Evolutionary conservation across 2,888 invertebrate genomes (phyloP).

Genomic region (Platynereis dumerilii): DNA sequence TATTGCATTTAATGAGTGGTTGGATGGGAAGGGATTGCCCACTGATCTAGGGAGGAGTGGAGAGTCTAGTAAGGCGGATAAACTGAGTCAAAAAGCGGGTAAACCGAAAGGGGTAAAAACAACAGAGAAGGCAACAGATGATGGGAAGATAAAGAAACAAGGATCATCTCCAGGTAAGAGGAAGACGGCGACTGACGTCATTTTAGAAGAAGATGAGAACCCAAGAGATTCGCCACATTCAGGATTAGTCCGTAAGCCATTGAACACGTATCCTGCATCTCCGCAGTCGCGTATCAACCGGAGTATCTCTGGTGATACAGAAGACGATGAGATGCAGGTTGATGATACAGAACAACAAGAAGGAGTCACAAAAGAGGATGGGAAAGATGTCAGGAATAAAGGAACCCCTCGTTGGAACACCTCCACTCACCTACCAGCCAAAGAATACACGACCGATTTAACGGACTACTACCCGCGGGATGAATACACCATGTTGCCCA

Average conservation of each 20-base stretch:
- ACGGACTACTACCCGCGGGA: conserved; percentile 60
- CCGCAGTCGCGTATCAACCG: background rate
- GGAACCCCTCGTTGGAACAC: conserved; percentile 45
- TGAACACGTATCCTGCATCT: background rate
- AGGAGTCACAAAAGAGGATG: background rate
- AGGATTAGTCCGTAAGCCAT: conserved; percentile 23
- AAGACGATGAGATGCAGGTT: no score
- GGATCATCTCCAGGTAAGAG: background rate
- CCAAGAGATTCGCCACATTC: background rate
- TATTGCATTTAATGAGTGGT: conserved; percentile 53
- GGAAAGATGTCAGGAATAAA: background rate
- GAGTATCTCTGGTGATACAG: no score
- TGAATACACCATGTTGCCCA: conserved; percentile 56
- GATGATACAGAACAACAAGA: no score
- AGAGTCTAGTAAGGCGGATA: conserved; percentile 10
- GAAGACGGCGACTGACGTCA: background rate
- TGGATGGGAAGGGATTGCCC: conserved; percentile 33
- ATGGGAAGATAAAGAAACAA: no score
- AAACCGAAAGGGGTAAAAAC: background rate
- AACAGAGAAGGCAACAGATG: no score
- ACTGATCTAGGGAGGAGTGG: conserved; percentile 23
- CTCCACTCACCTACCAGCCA: conserved; percentile 46
- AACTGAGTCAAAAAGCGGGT: conserved; percentile 25
- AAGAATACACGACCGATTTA: conserved; percentile 48
- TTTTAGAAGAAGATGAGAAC: background rate